Base-by-base conservation (phyloP, 2,888 invertebrate species). In the Sicus ferrugineus region DNA sequence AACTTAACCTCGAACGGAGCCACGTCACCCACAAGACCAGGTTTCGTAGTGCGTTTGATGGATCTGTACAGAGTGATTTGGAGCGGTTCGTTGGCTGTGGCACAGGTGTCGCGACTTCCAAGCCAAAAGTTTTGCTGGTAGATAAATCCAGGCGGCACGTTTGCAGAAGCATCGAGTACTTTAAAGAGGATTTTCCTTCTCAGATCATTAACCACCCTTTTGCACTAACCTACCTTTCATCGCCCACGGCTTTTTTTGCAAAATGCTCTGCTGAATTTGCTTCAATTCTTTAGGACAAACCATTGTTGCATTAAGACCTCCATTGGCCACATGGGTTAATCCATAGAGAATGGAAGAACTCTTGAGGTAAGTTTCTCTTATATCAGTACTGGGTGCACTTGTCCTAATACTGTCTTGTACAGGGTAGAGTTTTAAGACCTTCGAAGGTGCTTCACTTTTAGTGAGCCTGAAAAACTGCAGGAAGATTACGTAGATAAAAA, bases 91-190 rank as follows among this genome's bases (percentile, higher is more conserved):
- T 78, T 77, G 0, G 86, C 77, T 1, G 87, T 87, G 3, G 78
- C 70, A 75, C 89, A 89, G 34, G 88, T 87, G 42, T 80, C 80
- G 52, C 82, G 83, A 21, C 86, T 86, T 7, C 89, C 89, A 38
- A 89, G 72, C 89, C 89, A 89, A 63, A 86, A 87, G 78, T 88
- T 89, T 71, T 89, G 87, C 1, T 89, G 89, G 73, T 87, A 87
- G 2, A 88, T 76, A 75, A 89, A 89, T 2, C 89, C 88, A 0
- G 87, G 75, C 3, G 82, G 83, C 1, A 88, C 87, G 26, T 78
- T 80, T 7, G 89, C 89, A 66, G 88, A 89, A 3, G 88, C 85
- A 77, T 89, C 89, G 46, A 89, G 76, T 76, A 87, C 89, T 86
- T 30, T 2, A 28, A 21, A 14, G 23, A 23, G 28, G 28, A 54